A percentile compares a stretch with the other conserved stretches of the same genome.
Conservation (phyloP, 2,113 vertebrate genomes). For the Cheirogaleus medius region DNA sequence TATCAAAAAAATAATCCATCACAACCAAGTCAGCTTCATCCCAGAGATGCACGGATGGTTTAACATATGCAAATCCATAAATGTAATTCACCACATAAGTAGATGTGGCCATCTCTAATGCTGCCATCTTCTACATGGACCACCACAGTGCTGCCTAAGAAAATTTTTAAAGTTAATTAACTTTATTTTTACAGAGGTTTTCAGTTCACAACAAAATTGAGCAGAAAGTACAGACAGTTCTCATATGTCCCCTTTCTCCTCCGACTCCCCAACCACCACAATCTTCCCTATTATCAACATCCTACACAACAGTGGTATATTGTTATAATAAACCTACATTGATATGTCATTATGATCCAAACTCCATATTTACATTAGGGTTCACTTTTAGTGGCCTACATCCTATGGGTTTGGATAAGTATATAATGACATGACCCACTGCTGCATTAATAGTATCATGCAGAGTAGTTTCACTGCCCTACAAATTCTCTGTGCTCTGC, state of each 20-base stretch:
- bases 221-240: background rate
- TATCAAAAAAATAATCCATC: no score
- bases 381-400: background rate
- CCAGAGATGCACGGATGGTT: no score
- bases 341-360: background rate
- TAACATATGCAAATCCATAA: no score
- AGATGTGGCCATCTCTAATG: background rate
- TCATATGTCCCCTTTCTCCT: background rate
- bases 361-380: background rate
- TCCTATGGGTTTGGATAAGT: background rate
- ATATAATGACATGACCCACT: background rate
- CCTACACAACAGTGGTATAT: background rate
- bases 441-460: background rate
- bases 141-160: background rate
- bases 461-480: background rate
- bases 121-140: background rate
- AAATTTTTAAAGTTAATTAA: background rate
- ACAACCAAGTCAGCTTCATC: no score
- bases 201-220: background rate
- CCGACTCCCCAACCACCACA: background rate
- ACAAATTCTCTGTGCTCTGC: background rate
- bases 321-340: background rate
- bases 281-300: background rate
- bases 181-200: background rate
- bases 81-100: no score